Base-by-base conservation (phyloP, 2,888 invertebrate genomes). In the Scaptodrosophila latifasciaeformis region DNA sequence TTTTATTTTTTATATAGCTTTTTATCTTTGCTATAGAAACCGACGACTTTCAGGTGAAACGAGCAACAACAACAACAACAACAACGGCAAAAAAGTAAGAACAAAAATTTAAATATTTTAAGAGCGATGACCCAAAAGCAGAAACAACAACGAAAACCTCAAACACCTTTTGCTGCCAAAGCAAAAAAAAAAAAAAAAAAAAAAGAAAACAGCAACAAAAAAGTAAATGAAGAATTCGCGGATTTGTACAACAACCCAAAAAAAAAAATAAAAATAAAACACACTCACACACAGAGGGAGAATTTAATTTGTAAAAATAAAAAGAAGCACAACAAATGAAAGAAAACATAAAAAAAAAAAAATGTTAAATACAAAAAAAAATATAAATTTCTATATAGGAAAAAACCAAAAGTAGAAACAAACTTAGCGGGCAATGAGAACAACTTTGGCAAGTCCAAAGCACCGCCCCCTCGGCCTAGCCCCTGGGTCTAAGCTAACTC, bases 101-200 rank as follows among this genome's bases (percentile, higher is more conserved):
- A 65, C 50, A 65, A 62, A 58, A 72, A 81, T 78, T 82, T 75
- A 82, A 77, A 77, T 82, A 82, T 81, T 68, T 78, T 67, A 75
- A 77, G 77, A 77, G 82, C 77, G 77, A 82, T 77, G 77, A 77
- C 82, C 77, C 76, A 77, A 62, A 81, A 79, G 79, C 67, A 67
- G 51, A 62, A 68, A 54, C 57, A 65, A 49, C 48, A 60, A 54
- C 30, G 46, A 51, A 48, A 54, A 65, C 46, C 57, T 42, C 68
- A 67, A 75, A 81, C 81, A 81, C 81, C 78, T 72, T 81, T 62
- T 63, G 56, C 70, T 71, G 60, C 49, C 62, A 49, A 51, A 54
- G 65, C 68, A 49, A 58, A 65, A 62, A 44, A 47, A 50, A 56
- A 31, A 45, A 45, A 53, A 31, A 6, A 19, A 45, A 29, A 35